phyloP scores from a whole-genome alignment of 2,797 vertebrate genomes.

The Otolemur crassicaudatus region DNA sequence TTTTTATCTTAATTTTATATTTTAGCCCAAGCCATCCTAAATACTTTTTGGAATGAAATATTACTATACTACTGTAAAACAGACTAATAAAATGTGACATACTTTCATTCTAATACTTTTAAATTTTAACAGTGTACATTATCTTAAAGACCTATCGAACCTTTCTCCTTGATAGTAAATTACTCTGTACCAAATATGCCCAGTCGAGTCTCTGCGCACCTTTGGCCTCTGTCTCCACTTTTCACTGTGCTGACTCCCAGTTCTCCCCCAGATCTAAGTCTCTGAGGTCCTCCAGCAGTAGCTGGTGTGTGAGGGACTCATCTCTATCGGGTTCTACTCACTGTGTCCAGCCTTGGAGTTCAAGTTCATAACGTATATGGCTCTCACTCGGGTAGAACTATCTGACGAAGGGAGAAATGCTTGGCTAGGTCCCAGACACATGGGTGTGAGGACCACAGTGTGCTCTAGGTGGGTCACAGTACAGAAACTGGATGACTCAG shows the following conservation, averaged over 20 bases:
- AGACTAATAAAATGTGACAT: not conserved
- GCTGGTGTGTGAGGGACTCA: not conserved
- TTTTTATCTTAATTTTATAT: not conserved
- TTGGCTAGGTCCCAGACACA: too few relatives aligned
- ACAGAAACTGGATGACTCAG: too few relatives aligned
- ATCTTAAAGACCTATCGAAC: not conserved
- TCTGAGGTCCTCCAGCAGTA: too few relatives aligned
- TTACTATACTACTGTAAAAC: not conserved
- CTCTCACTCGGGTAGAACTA: too few relatives aligned
- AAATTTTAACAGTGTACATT: not conserved
- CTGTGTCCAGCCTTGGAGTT: too few relatives aligned
- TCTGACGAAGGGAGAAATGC: too few relatives aligned
- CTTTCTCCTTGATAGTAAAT: not conserved
- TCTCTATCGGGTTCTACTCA: not conserved
- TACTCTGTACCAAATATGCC: not conserved
- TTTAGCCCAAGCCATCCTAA: not conserved
- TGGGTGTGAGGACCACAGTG: too few relatives aligned
- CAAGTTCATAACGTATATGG: too few relatives aligned
- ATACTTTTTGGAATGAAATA: not conserved
- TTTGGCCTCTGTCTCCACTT: not conserved
- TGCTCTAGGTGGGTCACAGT: too few relatives aligned
- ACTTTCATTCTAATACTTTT: not conserved
- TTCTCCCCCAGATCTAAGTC: not conserved
- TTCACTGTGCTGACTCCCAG: not conserved
- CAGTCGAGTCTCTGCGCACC: rapidly evolving